A percentile compares a stretch with the other conserved stretches of the same genome.
Conservation (phyloP, 2,888 invertebrate genomes). For the Lochmaea crataegi region DNA sequence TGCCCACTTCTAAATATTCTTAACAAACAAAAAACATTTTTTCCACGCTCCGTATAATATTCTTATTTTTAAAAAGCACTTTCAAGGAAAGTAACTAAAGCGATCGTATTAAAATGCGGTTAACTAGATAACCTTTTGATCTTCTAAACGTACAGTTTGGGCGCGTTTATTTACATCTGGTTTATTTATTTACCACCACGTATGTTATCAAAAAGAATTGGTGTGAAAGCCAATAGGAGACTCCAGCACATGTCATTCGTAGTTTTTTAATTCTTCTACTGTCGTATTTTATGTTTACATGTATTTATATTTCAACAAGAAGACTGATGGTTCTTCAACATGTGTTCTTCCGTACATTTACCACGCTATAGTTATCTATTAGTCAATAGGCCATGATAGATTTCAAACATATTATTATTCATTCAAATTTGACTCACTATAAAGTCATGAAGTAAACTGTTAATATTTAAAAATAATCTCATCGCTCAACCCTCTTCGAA, state of each 20-base stretch:
- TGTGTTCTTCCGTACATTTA: constrained; percentile 10
- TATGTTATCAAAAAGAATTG: constrained; percentile 12
- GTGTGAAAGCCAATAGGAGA: constrained; percentile 3
- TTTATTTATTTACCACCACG: constrained; percentile 15
- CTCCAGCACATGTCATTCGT: constrained; percentile 11
- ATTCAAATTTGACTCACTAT: too few relatives aligned
- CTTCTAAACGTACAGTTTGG: background rate
- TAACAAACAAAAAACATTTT: background rate
- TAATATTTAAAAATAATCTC: too few relatives aligned
- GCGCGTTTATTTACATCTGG: constrained; percentile 3
- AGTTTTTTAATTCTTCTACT: constrained; percentile 11
- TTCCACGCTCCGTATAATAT: background rate
- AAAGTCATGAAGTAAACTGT: too few relatives aligned
- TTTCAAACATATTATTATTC: background rate
- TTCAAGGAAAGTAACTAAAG: too few relatives aligned
- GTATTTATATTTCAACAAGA: constrained; percentile 19
- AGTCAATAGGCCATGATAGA: background rate
- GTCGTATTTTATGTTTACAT: constrained; percentile 14
- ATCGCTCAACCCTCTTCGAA: too few relatives aligned
- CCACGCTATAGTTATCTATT: background rate
- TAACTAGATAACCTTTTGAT: constrained; percentile 2
- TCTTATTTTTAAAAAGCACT: background rate
- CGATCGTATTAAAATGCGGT: too few relatives aligned
- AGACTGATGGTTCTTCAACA: constrained; percentile 17
- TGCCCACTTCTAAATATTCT: too few relatives aligned